These are phyloP conservation scores for Furcifer pardalis DNA, from an alignment of 2,797 vertebrate genomes.

Conservation along the genomic window DNA sequence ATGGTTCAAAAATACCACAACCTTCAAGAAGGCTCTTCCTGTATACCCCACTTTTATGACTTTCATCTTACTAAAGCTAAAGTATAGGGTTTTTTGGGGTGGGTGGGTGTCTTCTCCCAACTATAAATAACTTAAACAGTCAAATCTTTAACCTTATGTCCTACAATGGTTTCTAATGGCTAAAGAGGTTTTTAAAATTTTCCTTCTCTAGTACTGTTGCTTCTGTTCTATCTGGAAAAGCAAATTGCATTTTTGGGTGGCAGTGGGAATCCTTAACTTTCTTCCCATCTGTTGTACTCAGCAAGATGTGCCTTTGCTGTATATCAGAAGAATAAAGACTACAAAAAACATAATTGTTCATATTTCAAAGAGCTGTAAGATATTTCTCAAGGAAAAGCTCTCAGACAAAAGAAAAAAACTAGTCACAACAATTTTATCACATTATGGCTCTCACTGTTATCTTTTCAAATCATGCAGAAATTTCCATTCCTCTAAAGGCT, in stretches of 20 bases:
- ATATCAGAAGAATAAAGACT: slow-evolving; percentile 13
- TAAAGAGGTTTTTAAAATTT: not conserved
- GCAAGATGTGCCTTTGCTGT: not conserved
- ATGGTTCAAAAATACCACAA: no score
- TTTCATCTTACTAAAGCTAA: not conserved
- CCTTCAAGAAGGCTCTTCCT: no score
- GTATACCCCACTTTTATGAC: no score
- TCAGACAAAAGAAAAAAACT: not conserved
- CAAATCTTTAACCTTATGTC: not conserved
- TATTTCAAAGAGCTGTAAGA: slow-evolving; percentile 12
- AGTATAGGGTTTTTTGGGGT: not conserved
- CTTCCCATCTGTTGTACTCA: not conserved
- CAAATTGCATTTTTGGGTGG: not conserved
- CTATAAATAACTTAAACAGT: not conserved
- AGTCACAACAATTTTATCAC: slow-evolving; percentile 14
- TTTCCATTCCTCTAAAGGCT: not conserved
- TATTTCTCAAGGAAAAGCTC: slow-evolving; percentile 6
- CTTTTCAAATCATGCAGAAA: slow-evolving; percentile 15
- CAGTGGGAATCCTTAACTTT: not conserved
- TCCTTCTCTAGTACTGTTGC: not conserved
- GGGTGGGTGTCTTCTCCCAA: no score
- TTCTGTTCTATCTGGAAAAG: slow-evolving; percentile 12
- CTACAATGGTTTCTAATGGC: not conserved
- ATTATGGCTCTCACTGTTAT: slow-evolving; percentile 8
- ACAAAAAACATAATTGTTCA: slow-evolving; percentile 19